Conservation (phyloP, 2,797 vertebrate species). For the Acanthiza pusilla region DNA sequence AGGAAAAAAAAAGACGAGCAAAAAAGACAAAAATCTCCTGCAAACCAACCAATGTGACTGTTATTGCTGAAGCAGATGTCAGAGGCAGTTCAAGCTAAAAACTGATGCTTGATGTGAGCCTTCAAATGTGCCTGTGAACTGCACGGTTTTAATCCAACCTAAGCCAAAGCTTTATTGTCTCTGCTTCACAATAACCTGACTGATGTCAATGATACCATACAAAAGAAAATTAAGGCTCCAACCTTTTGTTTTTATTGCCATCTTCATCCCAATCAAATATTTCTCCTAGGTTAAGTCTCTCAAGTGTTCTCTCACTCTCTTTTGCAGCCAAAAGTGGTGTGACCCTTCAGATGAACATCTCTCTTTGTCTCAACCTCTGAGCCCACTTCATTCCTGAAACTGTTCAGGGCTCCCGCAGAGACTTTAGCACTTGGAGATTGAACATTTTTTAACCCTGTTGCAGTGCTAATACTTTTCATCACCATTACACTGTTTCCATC, state of each 20-base stretch:
- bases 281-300: neutral
- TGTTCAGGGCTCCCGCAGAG: neutral
- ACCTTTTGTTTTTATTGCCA: neutral
- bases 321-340: neutral
- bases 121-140: neutral
- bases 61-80: neutral
- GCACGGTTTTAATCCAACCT: neutral
- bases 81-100: neutral
- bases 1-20: neutral
- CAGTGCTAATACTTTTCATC: neutral
- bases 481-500: neutral
- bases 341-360: neutral
- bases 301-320: neutral
- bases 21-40: neutral
- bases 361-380: neutral
- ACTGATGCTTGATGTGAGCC: neutral
- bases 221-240: neutral
- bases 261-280: neutral
- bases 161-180: neutral
- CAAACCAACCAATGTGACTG: accelerated
- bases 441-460: neutral
- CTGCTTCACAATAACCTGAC: neutral
- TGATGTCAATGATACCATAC: neutral
- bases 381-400: neutral
- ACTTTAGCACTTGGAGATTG: neutral